Evolutionary conservation across 2,113 vertebrate species (phyloP), one percentile per base, ranked within the genome.

Genomic region (Gallinago undulata): DNA sequence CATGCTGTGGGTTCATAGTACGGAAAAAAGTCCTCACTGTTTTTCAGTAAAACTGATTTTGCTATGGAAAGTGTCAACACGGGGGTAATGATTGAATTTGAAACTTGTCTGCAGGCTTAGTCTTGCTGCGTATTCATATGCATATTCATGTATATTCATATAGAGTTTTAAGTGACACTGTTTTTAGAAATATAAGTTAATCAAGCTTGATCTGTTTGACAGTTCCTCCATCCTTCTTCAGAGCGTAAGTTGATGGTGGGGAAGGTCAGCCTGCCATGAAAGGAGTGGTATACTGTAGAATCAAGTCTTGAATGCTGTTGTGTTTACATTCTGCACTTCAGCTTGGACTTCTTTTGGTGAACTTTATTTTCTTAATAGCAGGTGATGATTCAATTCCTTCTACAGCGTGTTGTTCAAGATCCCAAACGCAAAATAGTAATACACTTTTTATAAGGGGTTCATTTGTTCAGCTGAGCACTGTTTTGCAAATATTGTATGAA

Each of bases 401-500:
- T 95, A 43, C 48, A 78, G 33, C 51, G 50, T 10, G 2, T 74
- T 88, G 84, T 84, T 91, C n/a, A 87, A 92, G 84, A 66, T 77
- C 31, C 76, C 84, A 93, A 68, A 45, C 50, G 67, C 37, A 47
- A 62, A 84, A 45, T 43, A 64, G 28, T 91, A 43, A 47, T 56
- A 43, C 39, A 64, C 82, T 75, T 94, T 47, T 86, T 93, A 15
- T 48, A 39, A 73, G 94, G 63, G 41, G 57, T 93, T 68, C 15
- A 30, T 96, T 90, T 95, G 91, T 90, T 97, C 68, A 92, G 89
- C 94, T 97, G 82, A 97, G 90, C 93, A 95, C 93, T 96, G 70
- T 97, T 98, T 97, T 96, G 89, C 88, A 84, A 95, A 90, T 89
- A 92, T 64, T 97, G 83, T 97, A 75, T 98, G 80, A 95, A 90